Conservation (phyloP, 2,888 invertebrate genomes). For the Scrobipalpa costella region DNA sequence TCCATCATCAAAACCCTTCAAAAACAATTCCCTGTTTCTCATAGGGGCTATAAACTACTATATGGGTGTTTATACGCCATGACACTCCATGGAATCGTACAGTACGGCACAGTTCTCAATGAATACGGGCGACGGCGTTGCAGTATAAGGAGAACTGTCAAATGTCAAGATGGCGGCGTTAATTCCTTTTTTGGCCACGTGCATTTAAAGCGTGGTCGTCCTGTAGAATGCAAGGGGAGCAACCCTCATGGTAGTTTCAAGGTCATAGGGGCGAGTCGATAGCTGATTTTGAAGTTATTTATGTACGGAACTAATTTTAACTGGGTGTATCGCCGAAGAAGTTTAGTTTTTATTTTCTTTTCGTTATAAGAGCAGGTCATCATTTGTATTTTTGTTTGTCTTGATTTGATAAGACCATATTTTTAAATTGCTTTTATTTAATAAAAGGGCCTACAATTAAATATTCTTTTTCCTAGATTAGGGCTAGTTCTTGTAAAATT, state of each 20-base stretch:
- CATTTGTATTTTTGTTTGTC: background rate
- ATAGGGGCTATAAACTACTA: slow-evolving; percentile 15
- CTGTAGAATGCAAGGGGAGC: slow-evolving; percentile 45
- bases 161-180: no score
- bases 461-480: no score
- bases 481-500: no score
- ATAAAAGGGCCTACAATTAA: no score
- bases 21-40: slow-evolving; percentile 16
- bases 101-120: no score
- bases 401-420: no score
- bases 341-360: background rate
- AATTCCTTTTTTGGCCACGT: no score
- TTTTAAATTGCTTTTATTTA: no score
- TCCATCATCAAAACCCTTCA: background rate
- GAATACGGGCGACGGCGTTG: no score
- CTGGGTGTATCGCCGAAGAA: slow-evolving; percentile 1
- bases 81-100: slow-evolving; percentile 44
- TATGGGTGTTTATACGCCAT: slow-evolving; percentile 37
- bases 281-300: slow-evolving; percentile 45
- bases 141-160: no score
- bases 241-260: slow-evolving; percentile 58
- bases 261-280: slow-evolving; percentile 60
- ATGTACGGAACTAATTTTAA: slow-evolving; percentile 32
- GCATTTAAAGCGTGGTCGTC: no score
- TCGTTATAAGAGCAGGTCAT: no score